These are phyloP conservation scores for Oreochromis grahami DNA, from an alignment of 2,797 vertebrate genomes.

Conservation along the genomic window DNA sequence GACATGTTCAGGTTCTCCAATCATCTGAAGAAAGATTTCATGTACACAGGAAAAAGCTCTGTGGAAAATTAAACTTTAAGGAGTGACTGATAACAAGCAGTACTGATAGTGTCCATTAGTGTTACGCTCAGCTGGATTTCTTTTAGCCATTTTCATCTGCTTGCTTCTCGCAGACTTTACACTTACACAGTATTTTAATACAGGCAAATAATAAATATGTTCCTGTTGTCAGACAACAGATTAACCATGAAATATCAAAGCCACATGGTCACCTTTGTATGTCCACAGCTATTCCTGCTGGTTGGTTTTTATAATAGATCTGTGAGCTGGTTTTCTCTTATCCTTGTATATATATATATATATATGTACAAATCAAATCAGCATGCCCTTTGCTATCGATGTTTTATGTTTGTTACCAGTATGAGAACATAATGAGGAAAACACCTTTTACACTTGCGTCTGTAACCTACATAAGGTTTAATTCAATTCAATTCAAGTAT, in stretches of 20 bases:
- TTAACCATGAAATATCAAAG: neutral
- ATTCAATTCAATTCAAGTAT: too few species aligned
- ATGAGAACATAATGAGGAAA: neutral
- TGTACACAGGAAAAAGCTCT: neutral
- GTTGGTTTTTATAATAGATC: neutral
- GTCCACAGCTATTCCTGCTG: neutral
- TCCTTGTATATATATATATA: neutral
- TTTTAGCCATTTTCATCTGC: neutral
- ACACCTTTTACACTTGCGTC: neutral
- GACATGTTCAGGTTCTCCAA: neutral
- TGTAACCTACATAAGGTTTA: neutral
- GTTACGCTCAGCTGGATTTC: neutral
- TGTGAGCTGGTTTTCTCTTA: neutral
- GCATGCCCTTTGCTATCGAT: neutral
- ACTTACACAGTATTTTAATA: neutral
- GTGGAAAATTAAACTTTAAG: neutral
- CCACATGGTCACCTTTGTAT: neutral
- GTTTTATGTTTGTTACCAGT: neutral
- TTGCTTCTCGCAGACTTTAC: neutral
- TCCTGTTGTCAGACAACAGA: neutral
- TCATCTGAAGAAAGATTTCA: neutral
- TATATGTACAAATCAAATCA: neutral
- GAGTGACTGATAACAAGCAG: neutral
- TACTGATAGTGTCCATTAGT: neutral
- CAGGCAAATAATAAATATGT: neutral